A percentile compares a stretch with the other conserved stretches of the same genome.
Conservation (phyloP, 2,113 vertebrate species). For the Pedetes capensis region DNA sequence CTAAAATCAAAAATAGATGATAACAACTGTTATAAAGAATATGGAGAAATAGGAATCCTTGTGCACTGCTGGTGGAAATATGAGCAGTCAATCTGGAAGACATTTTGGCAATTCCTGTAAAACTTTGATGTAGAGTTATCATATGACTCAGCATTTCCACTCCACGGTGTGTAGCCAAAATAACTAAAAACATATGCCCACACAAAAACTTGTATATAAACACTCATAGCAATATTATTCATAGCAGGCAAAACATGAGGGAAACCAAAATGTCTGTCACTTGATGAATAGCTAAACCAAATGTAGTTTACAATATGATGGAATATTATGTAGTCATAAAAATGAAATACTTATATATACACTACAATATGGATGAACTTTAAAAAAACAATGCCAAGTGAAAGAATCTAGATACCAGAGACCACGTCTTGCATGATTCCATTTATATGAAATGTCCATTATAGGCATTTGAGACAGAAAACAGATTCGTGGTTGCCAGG, state of each 20-base stretch:
- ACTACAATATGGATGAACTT: neutral
- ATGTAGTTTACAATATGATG: neutral
- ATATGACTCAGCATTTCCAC: neutral
- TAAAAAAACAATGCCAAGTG: neutral
- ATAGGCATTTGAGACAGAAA: too few species aligned
- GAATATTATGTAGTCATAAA: neutral
- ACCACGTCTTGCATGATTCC: neutral
- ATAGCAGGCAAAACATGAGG: neutral
- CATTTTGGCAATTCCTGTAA: neutral
- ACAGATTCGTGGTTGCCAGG: too few species aligned
- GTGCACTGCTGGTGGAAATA: neutral
- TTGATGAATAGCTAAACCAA: neutral
- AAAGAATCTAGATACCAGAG: neutral
- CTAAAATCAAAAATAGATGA: neutral
- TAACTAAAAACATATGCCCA: neutral
- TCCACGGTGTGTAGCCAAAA: neutral
- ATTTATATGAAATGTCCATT: neutral
- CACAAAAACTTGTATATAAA: neutral
- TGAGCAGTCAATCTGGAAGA: neutral
- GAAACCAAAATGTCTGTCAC: neutral
- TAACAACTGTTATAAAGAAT: too few species aligned
- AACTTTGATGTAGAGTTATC: neutral
- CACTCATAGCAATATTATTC: neutral
- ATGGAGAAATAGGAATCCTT: neutral
- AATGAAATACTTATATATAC: neutral